phyloP scores from a whole-genome alignment of 2,888 invertebrate genomes.

The Folsomia candida region DNA sequence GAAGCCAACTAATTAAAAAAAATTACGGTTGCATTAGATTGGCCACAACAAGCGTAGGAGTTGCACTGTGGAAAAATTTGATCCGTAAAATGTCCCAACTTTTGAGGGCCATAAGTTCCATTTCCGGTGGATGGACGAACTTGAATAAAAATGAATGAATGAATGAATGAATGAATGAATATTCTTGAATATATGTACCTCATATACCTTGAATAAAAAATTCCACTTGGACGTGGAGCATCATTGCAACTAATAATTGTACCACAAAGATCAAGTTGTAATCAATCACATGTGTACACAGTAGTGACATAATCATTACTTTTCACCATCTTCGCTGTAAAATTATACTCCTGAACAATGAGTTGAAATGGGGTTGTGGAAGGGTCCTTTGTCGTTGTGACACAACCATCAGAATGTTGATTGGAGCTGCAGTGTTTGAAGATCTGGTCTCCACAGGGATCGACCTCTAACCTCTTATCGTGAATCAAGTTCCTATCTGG shows the following conservation, averaged over 20 bases:
- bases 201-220: background rate
- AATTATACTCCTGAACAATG: background rate
- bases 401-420: background rate
- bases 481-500: background rate
- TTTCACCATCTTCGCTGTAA: background rate
- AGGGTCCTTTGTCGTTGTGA: background rate
- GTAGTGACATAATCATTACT: background rate
- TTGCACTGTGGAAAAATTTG: background rate
- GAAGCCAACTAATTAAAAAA: too few species aligned
- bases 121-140: background rate
- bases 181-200: too few species aligned
- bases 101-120: background rate
- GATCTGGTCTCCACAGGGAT: constrained; percentile 1
- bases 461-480: constrained; percentile 1
- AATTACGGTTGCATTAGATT: too few species aligned
- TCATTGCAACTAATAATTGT: background rate
- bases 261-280: background rate
- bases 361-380: background rate
- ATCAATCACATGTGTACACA: background rate
- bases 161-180: too few species aligned
- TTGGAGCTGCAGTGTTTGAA: background rate
- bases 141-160: too few species aligned
- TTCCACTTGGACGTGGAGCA: background rate
- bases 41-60: constrained; percentile 10
- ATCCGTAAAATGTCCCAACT: background rate